Base-by-base conservation (phyloP, 2,113 vertebrate species). In the Chunga burmeisteri region DNA sequence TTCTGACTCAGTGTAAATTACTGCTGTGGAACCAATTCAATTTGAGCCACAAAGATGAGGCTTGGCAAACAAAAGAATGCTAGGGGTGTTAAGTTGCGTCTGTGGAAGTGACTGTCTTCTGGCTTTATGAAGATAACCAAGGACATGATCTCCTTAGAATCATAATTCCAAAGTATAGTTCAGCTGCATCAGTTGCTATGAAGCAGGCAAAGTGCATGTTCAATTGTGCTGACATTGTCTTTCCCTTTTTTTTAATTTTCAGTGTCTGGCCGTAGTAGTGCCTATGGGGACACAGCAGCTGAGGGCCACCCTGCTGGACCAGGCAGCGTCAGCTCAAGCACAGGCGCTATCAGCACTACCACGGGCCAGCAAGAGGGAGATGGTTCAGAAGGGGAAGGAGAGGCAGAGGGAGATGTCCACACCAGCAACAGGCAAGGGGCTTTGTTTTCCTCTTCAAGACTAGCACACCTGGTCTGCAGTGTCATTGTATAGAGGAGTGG, bases 251-350 rank as follows among this genome's bases (percentile, higher is more conserved):
- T 17, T 83, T 77, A 89, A 25, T 9, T 49, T 50, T 2, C 96
- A 99, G 99, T 99, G 82, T 99, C 99, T 7, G 99, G 99, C 59
- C 98, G 99, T 55, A 99, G 99, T 95, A 99, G 99, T 55, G 99
- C 99, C 7, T 99, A 99, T 4, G 99, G 99, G 4, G 99, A 99
- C 95, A 98, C 99, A 0, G 83, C 99, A 7, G 99, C 98, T 0
- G 99, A 99, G 94, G 99, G 99, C 5, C 99, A 99, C 80, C 99
- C 99, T 1, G 98, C 99, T 1, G 99, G 99, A 34, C 99, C 99
- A 7, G 99, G 99, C 91, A 99, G 99, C 3, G 97, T 99, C 96
- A 99, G 99, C 96, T 99, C 99, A 40, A 99, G 99, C 98, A 99
- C 99, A 0, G 99, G 99, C 0, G 99, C 99, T 53, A 99, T 99